Percentiles rank a stretch among this genome's conserved stretches.
Evolutionary conservation across 1,140 invertebrate genomes (phyloP).

Genomic region (Ostrea edulis): DNA sequence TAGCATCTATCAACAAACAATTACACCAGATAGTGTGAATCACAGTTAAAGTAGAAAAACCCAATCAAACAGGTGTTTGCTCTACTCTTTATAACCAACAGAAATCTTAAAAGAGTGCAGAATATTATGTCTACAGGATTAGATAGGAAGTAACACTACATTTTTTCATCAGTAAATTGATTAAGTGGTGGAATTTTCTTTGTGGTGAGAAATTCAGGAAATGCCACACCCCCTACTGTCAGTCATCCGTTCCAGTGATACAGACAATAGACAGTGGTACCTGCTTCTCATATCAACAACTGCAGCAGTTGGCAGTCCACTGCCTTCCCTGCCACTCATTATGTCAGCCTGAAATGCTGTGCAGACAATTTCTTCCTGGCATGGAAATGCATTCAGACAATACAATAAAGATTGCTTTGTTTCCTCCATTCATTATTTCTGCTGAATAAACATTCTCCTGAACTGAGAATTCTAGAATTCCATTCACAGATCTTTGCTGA

Average conservation of each 20-base stretch:
- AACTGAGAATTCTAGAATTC: background rate
- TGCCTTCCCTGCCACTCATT: slow-evolving; percentile 15
- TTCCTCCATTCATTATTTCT: slow-evolving; percentile 7
- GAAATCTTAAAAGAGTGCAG: background rate
- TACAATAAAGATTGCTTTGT: slow-evolving; percentile 12
- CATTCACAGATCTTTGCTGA: background rate
- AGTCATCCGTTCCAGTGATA: background rate
- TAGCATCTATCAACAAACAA: background rate
- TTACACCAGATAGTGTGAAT: background rate
- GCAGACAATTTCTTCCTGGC: background rate
- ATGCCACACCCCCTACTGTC: slow-evolving; percentile 8
- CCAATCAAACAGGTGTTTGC: background rate
- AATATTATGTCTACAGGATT: background rate
- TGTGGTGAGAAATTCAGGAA: background rate
- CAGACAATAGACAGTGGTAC: background rate
- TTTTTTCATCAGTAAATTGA: background rate
- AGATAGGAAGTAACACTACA: background rate
- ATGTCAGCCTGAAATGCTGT: background rate
- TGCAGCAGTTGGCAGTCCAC: slow-evolving; percentile 20
- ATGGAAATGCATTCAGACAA: slow-evolving; percentile 32
- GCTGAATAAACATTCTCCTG: background rate
- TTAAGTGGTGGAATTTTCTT: slow-evolving; percentile 10
- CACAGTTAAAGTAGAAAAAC: background rate
- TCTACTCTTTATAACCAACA: background rate
- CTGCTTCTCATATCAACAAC: background rate